Evolutionary conservation across 2,113 vertebrate species (phyloP), one percentile per base, ranked within the genome.

Genomic region (Anser brachyrhynchus): DNA sequence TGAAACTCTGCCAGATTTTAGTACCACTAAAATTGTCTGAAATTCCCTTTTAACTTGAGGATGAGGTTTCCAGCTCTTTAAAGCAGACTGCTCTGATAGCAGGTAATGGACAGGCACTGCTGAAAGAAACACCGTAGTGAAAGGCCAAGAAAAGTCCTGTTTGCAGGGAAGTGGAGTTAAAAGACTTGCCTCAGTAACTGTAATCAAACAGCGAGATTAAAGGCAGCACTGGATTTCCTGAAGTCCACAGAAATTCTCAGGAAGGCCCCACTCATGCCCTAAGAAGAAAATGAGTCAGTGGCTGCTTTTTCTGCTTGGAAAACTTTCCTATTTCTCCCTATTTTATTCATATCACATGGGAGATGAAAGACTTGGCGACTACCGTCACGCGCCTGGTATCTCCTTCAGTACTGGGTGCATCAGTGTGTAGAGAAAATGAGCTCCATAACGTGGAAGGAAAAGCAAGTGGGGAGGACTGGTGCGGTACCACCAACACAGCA

Each of bases 131-230:
- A 22, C n/a, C 41, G 93, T 11, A 79, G 83, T 17, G 71, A 90
- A 94, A 92, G 91, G 92, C 92, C 70, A 77, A 76, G 87, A 57
- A 89, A 96, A 95, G 92, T 88, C 94, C 79, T 88, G 89, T 85
- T 96, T 96, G 92, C 82, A 80, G 79, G 55, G 35, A 96, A 94
- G 92, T 19, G 59, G 84, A 95, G 89, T 91, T 94, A 93, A 96
- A 96, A 97, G 89, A 59, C 77, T 95, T 82, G 77, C 71, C 91
- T 94, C 2, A 5, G 89, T 83, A 82, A 20, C 92, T 87, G 86
- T 58, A 96, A 95, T 92, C 89, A 93, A 93, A 93, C 57, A 23
- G 44, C 6, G 77, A 84, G 73, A 94, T 94, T 84, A 96, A 96
- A 96, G 84, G 74, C 91, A 89, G 81, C 0, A 13, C 80, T 89